Conservation (phyloP, 2,888 invertebrate genomes). For the Hyalella azteca region DNA sequence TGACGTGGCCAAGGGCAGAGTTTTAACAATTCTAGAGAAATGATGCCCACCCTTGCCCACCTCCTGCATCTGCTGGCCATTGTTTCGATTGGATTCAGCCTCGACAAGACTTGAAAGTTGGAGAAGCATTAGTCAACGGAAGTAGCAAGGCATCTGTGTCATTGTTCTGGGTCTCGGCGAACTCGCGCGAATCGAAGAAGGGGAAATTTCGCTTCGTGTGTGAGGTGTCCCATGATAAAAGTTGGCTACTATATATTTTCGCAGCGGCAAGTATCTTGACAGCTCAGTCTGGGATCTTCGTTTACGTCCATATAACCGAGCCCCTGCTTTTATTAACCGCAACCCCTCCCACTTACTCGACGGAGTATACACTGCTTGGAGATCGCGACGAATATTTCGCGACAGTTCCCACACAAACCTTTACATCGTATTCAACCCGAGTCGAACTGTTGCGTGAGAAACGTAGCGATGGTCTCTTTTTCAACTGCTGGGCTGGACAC, state of each 20-base stretch:
- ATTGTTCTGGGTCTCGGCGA: background rate
- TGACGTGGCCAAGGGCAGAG: too few relatives aligned
- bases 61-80: background rate
- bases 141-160: background rate
- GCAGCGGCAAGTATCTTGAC: background rate
- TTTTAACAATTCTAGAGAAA: background rate
- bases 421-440: background rate
- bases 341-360: background rate
- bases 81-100: too few relatives aligned
- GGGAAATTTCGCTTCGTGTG: background rate
- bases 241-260: background rate
- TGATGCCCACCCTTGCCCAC: background rate
- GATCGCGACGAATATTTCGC: background rate
- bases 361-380: background rate
- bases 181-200: background rate
- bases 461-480: background rate
- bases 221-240: too few relatives aligned
- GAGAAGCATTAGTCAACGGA: background rate
- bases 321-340: too few relatives aligned
- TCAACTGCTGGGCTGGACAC: background rate
- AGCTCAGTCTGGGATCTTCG: background rate
- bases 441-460: background rate
- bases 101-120: background rate
- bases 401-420: background rate
- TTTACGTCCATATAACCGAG: background rate